Conservation (phyloP, 2,888 invertebrate species). For the Ametastegia equiseti region DNA sequence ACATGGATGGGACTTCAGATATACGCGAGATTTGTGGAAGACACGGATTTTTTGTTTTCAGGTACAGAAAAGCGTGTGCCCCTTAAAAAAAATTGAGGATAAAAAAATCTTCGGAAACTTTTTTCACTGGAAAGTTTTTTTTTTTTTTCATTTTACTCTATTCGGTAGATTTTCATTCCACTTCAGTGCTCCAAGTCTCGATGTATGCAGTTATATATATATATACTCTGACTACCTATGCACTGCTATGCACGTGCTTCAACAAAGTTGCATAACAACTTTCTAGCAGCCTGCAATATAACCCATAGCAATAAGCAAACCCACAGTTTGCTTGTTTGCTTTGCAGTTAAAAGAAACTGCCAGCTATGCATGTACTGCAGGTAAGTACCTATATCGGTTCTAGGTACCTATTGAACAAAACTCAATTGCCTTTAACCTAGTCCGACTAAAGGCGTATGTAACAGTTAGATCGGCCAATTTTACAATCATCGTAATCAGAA, state of each 20-base stretch:
- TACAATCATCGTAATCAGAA: no score
- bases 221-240: background rate
- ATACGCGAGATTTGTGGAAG: no score
- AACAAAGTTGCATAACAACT: slow-evolving; percentile 38
- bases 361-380: background rate
- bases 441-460: no score
- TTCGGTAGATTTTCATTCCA: background rate
- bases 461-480: no score
- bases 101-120: background rate
- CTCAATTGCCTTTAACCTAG: no score
- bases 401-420: background rate
- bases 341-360: background rate
- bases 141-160: background rate
- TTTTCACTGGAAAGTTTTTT: background rate
- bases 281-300: slow-evolving; percentile 37
- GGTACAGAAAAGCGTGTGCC: no score
- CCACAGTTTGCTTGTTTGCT: slow-evolving; percentile 4
- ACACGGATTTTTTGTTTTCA: no score
- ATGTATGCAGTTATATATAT: background rate
- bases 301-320: slow-evolving; percentile 33
- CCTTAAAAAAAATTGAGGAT: background rate
- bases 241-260: background rate
- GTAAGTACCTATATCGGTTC: background rate
- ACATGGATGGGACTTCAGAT: no score
- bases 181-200: background rate